Evolutionary conservation across 92 coral and sea anemone genomes (phyloP), one percentile per base, ranked within the genome.

Genomic region (Pocillopora meandrina): DNA sequence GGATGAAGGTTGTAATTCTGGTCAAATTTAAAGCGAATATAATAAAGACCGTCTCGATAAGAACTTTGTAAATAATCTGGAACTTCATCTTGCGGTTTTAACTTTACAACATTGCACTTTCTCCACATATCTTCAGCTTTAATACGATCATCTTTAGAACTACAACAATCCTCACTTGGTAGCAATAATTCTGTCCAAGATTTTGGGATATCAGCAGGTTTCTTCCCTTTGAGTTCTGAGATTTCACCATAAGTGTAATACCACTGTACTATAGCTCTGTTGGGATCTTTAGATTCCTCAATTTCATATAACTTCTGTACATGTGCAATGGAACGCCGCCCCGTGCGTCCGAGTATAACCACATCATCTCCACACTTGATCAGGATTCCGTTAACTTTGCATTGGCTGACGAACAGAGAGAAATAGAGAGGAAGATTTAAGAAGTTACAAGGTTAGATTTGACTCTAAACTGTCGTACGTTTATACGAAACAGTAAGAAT

Each of bases 181-280:
- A 91, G 79, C 70, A 92, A 94, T 2, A 96, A 82, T 71, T 96
- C 98, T 19, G 86, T 77, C 23, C 76, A 34, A 35, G 70, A 62
- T 73, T 85, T 58, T n/a, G 78, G 76, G 19, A 79, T 17, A 56
- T 82, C 85, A 47, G 73, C 42, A 1, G 92, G 64, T 72, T 84
- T 52, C 60, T 63, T 79, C 47, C 80, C 58, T 71, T 59, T 49
- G 18, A 56, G 34, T 71, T 77, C 47, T 20, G 89, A 70, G 33
- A 95, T 84, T 56, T 92, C 97, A 12, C 61, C 42, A 18, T 82
- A 72, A 8, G 87, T 78, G 61, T 84, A 96, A 49, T 94, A 85
- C 98, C 98, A 92, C 31, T 79, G 86, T 26, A 96, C 76, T 64
- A 86, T 71, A 10, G 95, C 98, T 81, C 98, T 76, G 72, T 88